A percentile compares a stretch with the other conserved stretches of the same genome.
Conservation (phyloP, 2,797 vertebrate species). For the Apodemus agrarius region DNA sequence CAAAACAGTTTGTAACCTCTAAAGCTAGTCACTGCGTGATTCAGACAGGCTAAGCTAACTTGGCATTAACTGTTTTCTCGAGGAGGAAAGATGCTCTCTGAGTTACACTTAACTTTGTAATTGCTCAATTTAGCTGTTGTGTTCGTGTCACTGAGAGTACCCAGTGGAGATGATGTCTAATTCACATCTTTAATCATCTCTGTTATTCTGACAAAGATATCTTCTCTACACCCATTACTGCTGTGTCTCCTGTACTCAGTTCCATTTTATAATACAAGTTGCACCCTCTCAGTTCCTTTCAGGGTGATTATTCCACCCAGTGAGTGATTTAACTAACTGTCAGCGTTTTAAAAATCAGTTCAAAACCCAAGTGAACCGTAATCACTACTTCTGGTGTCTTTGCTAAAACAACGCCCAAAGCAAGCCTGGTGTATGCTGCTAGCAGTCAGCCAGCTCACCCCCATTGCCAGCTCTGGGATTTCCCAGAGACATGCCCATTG, state of each 20-base stretch:
- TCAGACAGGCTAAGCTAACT: neutral
- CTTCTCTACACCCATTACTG: slow-evolving; percentile 31
- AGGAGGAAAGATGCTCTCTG: neutral
- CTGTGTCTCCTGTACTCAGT: neutral
- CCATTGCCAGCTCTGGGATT: neutral
- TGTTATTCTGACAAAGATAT: slow-evolving; percentile 59
- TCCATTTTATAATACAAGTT: slow-evolving; percentile 54
- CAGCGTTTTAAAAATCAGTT: slow-evolving; percentile 51
- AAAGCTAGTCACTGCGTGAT: neutral
- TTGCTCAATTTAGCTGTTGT: slow-evolving; percentile 45
- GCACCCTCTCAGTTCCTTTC: slow-evolving; percentile 50
- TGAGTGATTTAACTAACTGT: slow-evolving; percentile 69
- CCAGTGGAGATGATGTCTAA: slow-evolving; percentile 37
- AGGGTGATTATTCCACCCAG: slow-evolving; percentile 74
- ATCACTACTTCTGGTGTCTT: slow-evolving; percentile 60
- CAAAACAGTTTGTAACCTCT: neutral
- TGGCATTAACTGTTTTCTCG: slow-evolving; percentile 1
- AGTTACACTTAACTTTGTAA: slow-evolving; percentile 39
- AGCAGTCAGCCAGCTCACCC: neutral
- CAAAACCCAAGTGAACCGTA: slow-evolving; percentile 49
- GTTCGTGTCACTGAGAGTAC: slow-evolving; percentile 41
- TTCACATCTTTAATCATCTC: slow-evolving; percentile 51
- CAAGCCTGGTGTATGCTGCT: neutral
- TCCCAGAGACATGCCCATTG: neutral
- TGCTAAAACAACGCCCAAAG: slow-evolving; percentile 54